Conservation (phyloP, 2,888 invertebrate species). For the Choreutis nemorana region DNA sequence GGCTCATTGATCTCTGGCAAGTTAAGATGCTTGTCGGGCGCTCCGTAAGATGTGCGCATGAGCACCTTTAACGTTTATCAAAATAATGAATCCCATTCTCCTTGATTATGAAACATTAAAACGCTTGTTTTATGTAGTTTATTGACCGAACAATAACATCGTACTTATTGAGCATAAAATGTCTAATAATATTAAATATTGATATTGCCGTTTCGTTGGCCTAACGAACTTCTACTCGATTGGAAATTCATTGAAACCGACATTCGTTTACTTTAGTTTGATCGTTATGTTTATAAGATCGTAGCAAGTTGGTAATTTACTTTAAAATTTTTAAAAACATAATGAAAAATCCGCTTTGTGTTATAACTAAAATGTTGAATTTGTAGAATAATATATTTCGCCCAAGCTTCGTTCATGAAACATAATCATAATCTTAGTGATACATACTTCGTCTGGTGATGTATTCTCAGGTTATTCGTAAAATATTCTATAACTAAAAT, state of each 20-base stretch:
- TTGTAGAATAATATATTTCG: conserved; percentile 20
- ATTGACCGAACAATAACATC: no score
- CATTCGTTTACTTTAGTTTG: not conserved
- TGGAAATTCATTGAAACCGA: not conserved
- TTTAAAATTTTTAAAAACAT: no score
- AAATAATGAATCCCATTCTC: conserved; percentile 30
- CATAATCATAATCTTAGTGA: conserved; percentile 29
- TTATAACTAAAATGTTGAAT: no score
- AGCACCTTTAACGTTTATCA: no score
- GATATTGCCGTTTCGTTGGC: no score
- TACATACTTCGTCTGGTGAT: no score
- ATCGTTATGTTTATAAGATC: conserved; percentile 11
- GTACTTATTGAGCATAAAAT: no score
- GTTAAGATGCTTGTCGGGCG: conserved; percentile 51
- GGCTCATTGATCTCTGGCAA: conserved; percentile 50
- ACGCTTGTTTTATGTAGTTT: no score
- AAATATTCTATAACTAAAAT: no score
- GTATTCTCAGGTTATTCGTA: no score
- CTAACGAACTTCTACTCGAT: no score
- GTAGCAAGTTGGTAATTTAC: conserved; percentile 15
- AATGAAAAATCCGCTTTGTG: no score
- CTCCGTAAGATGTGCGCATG: conserved; percentile 39
- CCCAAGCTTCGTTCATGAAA: conserved; percentile 22
- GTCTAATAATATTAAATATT: conserved; percentile 34
- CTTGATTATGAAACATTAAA: conserved; percentile 36